Evolutionary conservation across 2,797 vertebrate species (phyloP), one percentile per base, ranked within the genome.

Genomic region (Enteromius anoplus): DNA sequence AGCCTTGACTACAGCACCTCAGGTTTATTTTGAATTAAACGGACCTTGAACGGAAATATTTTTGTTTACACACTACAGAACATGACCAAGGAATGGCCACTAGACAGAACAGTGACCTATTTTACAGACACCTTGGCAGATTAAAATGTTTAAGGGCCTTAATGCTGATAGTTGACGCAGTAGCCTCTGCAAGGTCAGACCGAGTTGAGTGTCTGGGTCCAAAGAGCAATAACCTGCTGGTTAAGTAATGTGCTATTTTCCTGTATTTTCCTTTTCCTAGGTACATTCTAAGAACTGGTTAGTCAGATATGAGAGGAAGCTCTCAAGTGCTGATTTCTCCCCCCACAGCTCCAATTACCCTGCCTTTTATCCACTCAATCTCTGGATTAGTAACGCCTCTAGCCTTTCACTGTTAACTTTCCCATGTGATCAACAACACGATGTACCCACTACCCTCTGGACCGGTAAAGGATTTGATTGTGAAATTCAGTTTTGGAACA

Each of bases 331-430:
- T 78, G 2, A 23, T 62, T 73, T 45, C 55, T 68, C 40, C 15
- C 47, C 49, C 15, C 11, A 42, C 62, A 40, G 62, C 37, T 49
- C 47, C 34, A 42, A 76, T 62, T 81, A 76, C 58, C 6, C 72
- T 62, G 42, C n/a, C 3, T 73, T 60, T 51, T 40, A 53, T 66
- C 71, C 21, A 15, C n/a, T 66, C n/a, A 49, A n/a, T 73, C 26
- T 47, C n/a, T 40, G 17, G 55, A 62, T 73, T 81, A 37, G 17
- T 11, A 15, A 80, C 4, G 4, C 68, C 68, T n/a, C 17, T 17
- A 62, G 11, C 10, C 15, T 34, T 64, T 81, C 55, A 60, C 66
- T 6, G 47, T 49, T 81, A 29, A 47, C 53, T 37, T 81, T 49
- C 14, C 12, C 12, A 7, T n/a, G 53, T 5, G 53, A 42, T 60